phyloP scores from a whole-genome alignment of 2,113 vertebrate species.

The Cyprinodon tularosa region DNA sequence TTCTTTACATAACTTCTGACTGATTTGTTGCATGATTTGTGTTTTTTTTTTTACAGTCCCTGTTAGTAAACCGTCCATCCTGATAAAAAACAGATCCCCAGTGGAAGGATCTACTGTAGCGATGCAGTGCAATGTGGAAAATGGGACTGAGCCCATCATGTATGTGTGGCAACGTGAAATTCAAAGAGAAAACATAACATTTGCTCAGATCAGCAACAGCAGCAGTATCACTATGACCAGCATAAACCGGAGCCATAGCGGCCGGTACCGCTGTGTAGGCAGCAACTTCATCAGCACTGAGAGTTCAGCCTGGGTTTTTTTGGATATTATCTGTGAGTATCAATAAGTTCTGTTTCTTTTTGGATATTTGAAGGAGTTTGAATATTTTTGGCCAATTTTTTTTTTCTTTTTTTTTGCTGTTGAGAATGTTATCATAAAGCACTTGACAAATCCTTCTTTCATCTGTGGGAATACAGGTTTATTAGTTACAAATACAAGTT shows the following conservation, averaged over 20 bases:
- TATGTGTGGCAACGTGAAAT: slow-evolving; percentile 84
- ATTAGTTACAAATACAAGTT: too few relatives aligned
- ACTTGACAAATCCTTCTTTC: too few relatives aligned
- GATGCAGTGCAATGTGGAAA: slow-evolving; percentile 81
- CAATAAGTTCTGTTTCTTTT: too few relatives aligned
- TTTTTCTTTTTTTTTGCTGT: background rate
- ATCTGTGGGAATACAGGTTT: too few relatives aligned
- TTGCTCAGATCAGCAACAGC: slow-evolving; percentile 62
- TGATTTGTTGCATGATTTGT: background rate
- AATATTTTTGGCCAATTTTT: background rate
- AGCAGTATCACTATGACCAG: slow-evolving; percentile 73
- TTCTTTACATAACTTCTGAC: background rate
- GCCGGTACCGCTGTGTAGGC: slow-evolving; percentile 86
- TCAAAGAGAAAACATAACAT: slow-evolving; percentile 39
- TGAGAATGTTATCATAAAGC: background rate
- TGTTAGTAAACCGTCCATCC: slow-evolving; percentile 84
- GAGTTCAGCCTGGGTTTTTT: slow-evolving; percentile 81
- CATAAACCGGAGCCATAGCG: slow-evolving; percentile 81
- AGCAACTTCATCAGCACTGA: slow-evolving; percentile 82
- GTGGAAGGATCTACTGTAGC: slow-evolving; percentile 77
- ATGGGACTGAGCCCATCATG: slow-evolving; percentile 84
- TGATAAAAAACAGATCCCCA: slow-evolving; percentile 75
- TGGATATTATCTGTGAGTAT: slow-evolving; percentile 91
- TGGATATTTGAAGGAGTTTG: background rate
- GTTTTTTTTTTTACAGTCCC: background rate